Evolutionary conservation across 1,140 invertebrate species (phyloP), one percentile per base, ranked within the genome.

Genomic region (Drosophila serrata): DNA sequence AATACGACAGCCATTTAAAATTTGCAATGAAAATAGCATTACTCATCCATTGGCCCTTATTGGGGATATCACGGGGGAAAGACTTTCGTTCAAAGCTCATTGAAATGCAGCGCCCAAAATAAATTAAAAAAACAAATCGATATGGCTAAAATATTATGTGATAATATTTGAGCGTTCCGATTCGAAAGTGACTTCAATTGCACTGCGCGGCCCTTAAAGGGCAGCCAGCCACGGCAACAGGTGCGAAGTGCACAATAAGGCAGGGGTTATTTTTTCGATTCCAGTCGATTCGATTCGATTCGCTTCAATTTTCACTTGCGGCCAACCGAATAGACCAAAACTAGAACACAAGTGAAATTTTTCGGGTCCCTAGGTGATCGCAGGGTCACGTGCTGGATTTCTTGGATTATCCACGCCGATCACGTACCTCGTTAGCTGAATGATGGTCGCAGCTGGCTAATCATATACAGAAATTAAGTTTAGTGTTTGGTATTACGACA

Each of bases 281-380:
- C 27, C 12, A 57, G 13, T 49, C 65, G 59, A 15, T 58, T 45
- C 43, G 24, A 55, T 33, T 49, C 51, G 58, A 43, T 60, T 69
- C 37, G 67, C 81, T 77, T 75, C 60, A 77, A 81, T 87, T 92
- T 92, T 92, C 90, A 91, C 90, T 88, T 80, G 63, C 70, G 73
- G 48, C 74, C 37, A 27, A 49, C 29, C 49, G 61, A 55, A 61
- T 65, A 80, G 69, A 53, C 85, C 39, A 79, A 91, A 92, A 92
- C 82, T 92, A 92, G 91, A 92, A 92, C 91, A 90, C 76, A 91
- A 92, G 91, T 92, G 91, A 92, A 92, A 92, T 92, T 92, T 81
- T 75, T 58, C 64, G 68, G 68, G 24, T 43, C 27, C 22, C 58
- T 51, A 45, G 51, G 17, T 39, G 49, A 51, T 46, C 79, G 58